These are phyloP conservation scores for Colossoma macropomum DNA, from an alignment of 2,113 vertebrate species.

Conservation along the genomic window DNA sequence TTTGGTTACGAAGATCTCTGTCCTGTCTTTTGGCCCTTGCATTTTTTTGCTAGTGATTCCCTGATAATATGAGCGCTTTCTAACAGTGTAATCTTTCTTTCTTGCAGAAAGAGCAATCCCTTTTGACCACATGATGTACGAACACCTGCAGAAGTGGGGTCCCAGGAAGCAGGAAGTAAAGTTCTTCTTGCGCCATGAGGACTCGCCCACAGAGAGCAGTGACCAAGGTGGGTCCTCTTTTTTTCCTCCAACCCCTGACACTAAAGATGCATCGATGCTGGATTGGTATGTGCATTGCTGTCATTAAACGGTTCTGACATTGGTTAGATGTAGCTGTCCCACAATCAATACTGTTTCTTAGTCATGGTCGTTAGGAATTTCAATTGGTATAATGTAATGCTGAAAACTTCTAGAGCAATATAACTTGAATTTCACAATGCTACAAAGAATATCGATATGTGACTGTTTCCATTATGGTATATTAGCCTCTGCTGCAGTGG, in stretches of 20 bases:
- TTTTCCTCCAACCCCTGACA: neutral
- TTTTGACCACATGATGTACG: constrained; percentile 97
- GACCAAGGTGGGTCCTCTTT: constrained; percentile 83
- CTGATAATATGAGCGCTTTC: neutral
- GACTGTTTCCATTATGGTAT: too few relatives aligned
- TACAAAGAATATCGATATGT: too few relatives aligned
- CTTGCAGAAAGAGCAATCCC: constrained; percentile 90
- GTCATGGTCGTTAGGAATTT: too few relatives aligned
- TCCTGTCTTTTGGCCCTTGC: neutral
- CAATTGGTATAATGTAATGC: too few relatives aligned
- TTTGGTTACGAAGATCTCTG: constrained; percentile 10
- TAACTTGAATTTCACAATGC: too few relatives aligned
- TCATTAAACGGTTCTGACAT: neutral
- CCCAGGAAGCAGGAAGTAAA: constrained; percentile 96
- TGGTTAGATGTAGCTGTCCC: too few relatives aligned
- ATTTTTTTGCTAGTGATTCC: neutral
- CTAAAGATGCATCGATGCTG: neutral
- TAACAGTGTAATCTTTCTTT: constrained; percentile 2
- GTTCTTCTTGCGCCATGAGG: constrained; percentile 96
- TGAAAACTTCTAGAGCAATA: too few relatives aligned
- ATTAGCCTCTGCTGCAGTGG: too few relatives aligned
- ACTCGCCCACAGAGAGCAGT: constrained; percentile 88
- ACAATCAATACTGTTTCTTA: too few relatives aligned
- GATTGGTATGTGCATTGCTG: too few relatives aligned
- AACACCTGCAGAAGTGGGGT: constrained; percentile 98